Base-by-base conservation (phyloP, 2,113 vertebrate genomes). In the Grus americana region DNA sequence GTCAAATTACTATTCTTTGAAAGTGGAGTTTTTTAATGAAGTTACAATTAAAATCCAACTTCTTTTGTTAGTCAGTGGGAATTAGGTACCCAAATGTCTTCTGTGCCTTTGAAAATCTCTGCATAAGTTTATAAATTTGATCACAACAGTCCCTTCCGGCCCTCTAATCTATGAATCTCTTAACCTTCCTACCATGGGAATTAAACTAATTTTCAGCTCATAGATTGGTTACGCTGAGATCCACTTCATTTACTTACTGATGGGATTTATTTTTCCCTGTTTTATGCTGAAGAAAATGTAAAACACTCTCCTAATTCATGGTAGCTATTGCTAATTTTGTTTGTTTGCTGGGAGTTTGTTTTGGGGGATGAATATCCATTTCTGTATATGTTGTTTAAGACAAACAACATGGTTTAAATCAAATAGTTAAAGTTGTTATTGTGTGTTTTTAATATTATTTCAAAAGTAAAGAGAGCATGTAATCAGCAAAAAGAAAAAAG, bases 201-300 rank as follows among this genome's bases (percentile, higher is more conserved):
- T 97, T 95, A 86, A 96, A 97, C 86, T 93, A 96, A 96, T 97
- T 95, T 96, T 97, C 95, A 93, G 66, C 74, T 97, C 94, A 76
- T 92, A 95, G 96, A 94, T 95, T 95, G 93, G 95, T 97, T 96
- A 96, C 57, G 63, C 94, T 96, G 95, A 97, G 97, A 97, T 97
- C 96, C 97, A 97, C 96, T 96, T 97, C 94, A 97, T 97, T 97
- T 97, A 96, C 94, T 96, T 95, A 94, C 84, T 97, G 89, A 97
- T 97, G 94, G 93, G 89, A 94, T 96, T 97, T 97, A 95, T 97
- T 97, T 96, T 97, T 91, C 91, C 84, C 82, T 88, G 66, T 80
- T 96, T 95, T 82, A 86, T 90, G 47, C 78, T 94, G 84, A 96
- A 96, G 67, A 47, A 96, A 97, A 90, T 74, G 63, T 94, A 94